These are phyloP conservation scores for Meda fulgida DNA, from an alignment of 2,797 vertebrate species.

Conservation along the genomic window DNA sequence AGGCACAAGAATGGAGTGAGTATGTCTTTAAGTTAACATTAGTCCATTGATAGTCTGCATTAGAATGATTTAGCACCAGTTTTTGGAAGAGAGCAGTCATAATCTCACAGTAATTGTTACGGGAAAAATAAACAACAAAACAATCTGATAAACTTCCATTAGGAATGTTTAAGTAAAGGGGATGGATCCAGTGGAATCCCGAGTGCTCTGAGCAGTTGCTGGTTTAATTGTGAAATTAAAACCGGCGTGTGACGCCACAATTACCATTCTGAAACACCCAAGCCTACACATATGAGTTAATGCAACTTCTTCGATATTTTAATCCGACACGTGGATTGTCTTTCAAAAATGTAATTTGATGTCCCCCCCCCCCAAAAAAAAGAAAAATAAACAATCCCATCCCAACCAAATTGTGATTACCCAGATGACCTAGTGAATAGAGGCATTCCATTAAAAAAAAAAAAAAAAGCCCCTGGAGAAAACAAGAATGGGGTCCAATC, in stretches of 20 bases:
- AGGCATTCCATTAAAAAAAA: constrained; percentile 53
- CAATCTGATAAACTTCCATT: constrained; percentile 61
- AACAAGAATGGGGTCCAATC: constrained; percentile 63
- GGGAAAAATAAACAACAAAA: constrained; percentile 55
- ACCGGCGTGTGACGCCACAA: constrained; percentile 41
- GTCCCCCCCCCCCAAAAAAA: background rate
- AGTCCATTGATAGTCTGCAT: constrained; percentile 64
- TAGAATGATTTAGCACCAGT: constrained; percentile 75
- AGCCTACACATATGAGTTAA: constrained; percentile 39
- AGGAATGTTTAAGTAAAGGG: constrained; percentile 65
- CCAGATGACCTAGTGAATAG: constrained; percentile 57
- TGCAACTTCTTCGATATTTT: constrained; percentile 41
- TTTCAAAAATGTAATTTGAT: constrained; percentile 57
- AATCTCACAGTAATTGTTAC: constrained; percentile 58
- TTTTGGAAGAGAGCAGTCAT: constrained; percentile 64
- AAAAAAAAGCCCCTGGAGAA: constrained; percentile 61
- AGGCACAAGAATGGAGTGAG: constrained; percentile 77
- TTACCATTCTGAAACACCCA: constrained; percentile 46
- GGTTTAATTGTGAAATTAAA: constrained; percentile 45
- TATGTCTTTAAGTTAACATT: constrained; percentile 71
- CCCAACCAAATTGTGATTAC: constrained; percentile 57
- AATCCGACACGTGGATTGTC: constrained; percentile 56
- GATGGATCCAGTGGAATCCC: constrained; percentile 62
- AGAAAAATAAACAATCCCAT: constrained; percentile 33
- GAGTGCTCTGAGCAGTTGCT: constrained; percentile 66